Conservation (phyloP, 2,888 invertebrate species). For the Yponomeuta evonymella region DNA sequence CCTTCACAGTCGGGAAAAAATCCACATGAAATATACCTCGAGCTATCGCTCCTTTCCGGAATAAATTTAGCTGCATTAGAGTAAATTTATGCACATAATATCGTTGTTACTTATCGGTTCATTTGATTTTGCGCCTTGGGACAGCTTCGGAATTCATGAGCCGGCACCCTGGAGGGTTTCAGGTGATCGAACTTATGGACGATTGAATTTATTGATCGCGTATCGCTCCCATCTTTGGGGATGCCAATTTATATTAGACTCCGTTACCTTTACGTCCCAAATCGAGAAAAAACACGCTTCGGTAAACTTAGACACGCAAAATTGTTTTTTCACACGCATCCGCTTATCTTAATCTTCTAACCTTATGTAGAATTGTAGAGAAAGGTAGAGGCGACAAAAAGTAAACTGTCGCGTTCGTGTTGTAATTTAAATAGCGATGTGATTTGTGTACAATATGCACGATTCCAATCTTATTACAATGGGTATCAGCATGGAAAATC, state of each 20-base stretch:
- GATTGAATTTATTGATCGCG: slow-evolving; percentile 14
- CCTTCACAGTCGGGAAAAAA: background rate
- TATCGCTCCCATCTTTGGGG: slow-evolving; percentile 4
- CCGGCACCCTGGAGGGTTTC: slow-evolving; percentile 1
- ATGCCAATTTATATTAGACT: background rate
- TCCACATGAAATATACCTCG: slow-evolving; percentile 13
- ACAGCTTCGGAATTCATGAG: slow-evolving; percentile 15
- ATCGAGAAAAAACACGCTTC: slow-evolving; percentile 1
- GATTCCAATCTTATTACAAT: background rate
- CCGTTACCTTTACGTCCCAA: background rate
- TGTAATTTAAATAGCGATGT: background rate
- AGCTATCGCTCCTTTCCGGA: slow-evolving; percentile 33
- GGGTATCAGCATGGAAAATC: background rate
- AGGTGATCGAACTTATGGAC: slow-evolving; percentile 11
- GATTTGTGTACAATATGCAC: background rate
- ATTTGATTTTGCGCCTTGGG: slow-evolving; percentile 16
- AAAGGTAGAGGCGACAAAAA: background rate
- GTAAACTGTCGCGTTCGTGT: background rate
- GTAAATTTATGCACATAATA: slow-evolving; percentile 46
- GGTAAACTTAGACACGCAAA: background rate
- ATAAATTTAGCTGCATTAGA: slow-evolving; percentile 43
- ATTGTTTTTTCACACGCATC: background rate
- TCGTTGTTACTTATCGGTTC: slow-evolving; percentile 17
- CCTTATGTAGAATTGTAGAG: background rate
- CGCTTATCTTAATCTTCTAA: background rate